Evolutionary conservation across 1,140 invertebrate species (phyloP), one percentile per base, ranked within the genome.

Genomic region (Babylonia areolata): DNA sequence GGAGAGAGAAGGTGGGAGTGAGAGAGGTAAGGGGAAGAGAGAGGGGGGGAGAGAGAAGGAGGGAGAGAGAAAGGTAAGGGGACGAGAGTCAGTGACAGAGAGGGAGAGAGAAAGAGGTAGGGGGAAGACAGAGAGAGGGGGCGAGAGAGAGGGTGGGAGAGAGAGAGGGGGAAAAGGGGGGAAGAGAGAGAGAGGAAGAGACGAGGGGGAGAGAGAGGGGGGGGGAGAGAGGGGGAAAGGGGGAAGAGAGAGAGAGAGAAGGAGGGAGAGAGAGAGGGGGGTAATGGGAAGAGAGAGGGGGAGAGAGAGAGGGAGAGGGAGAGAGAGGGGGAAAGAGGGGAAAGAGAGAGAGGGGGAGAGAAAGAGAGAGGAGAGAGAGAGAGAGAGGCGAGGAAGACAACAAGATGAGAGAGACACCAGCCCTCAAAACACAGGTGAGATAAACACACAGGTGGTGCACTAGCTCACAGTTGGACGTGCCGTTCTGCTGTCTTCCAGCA

Each of bases 211-310:
- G 20, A 37, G 33, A 64, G 46, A 64, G 54, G 17, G 3, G 51
- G 51, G 51, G 1, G 33, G 81, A 64, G 46, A 64, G 54, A 37
- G 46, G 51, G 39, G 39, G 23, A 17, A 23, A 80, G 6, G 42
- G 78, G 39, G 39, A 80, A 51, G 46, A 51, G 46, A 51, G 33
- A 73, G 69, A 73, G 31, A 35, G 33, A 33, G n/a, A 73, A 31
- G 35, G 69, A 73, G 73, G 40, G 73, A 77, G 73, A 77, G 73
- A 77, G 73, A 77, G 73, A 77, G 35, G 40, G 73, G 40, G 73
- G 40, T 35, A 33, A 17, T 9, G 69, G 11, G 33, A 73, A 17
- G 35, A 31, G 35, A 6, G 11, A 17, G 28, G 20, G 3, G 2
- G n/a, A 35, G n/a, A 73, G 69, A 73, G 37, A 77, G 73, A 77